These are phyloP conservation scores for Myodes glareolus DNA, from an alignment of 2,113 vertebrate species.

Conservation along the genomic window DNA sequence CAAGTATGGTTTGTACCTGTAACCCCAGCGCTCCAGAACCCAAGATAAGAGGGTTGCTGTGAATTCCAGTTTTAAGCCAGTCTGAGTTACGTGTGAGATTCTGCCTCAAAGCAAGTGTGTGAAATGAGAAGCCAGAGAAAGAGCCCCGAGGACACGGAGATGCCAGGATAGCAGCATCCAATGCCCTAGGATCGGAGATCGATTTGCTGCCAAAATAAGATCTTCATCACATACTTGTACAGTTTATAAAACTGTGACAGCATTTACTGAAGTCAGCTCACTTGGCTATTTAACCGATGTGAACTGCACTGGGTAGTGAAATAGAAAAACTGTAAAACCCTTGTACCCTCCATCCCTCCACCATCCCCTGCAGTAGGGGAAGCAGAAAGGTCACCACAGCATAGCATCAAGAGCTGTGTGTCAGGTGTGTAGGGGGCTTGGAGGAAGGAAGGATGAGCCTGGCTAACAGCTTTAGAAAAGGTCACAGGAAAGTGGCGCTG, in stretches of 20 bases:
- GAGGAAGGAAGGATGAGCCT: not conserved
- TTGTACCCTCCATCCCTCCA: not conserved
- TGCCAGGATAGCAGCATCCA: too few relatives aligned
- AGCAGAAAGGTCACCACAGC: rapidly evolving
- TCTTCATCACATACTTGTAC: rapidly evolving
- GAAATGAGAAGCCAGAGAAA: not conserved
- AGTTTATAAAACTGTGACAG: rapidly evolving
- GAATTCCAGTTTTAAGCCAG: not conserved
- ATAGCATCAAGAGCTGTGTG: rapidly evolving
- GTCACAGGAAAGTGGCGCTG: not conserved
- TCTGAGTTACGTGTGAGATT: not conserved
- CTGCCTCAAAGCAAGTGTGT: not conserved
- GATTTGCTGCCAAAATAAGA: not conserved
- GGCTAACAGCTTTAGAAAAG: not conserved
- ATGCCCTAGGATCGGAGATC: too few relatives aligned
- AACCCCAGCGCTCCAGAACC: too few relatives aligned
- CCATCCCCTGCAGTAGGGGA: not conserved
- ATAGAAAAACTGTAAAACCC: not conserved
- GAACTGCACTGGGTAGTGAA: not conserved
- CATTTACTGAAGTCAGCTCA: too few relatives aligned
- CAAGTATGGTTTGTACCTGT: not conserved
- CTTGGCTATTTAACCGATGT: not conserved
- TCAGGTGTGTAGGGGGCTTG: rapidly evolving
- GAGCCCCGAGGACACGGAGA: not conserved
- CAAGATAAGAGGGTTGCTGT: not conserved